Evolutionary conservation across 2,888 invertebrate genomes (phyloP), one percentile per base, ranked within the genome.

Genomic region (Andrena chrysosceles): DNA sequence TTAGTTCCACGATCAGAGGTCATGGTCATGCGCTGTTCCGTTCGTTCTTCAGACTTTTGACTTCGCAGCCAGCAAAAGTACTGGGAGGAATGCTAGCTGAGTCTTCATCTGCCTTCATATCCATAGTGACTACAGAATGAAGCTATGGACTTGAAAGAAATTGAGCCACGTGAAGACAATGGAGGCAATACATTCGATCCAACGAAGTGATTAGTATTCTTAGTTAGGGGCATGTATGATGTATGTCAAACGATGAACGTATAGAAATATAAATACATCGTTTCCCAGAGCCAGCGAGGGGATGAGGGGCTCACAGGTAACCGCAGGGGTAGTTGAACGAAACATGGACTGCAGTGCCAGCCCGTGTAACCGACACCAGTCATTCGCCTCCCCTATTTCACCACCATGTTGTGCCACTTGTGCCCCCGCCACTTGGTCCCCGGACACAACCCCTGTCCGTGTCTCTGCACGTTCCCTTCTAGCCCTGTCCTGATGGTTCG

Each of bases 301-400:
- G 77, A 68, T 56, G 77, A 81, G 86, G 84, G 85, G 69, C 20
- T 77, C 74, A 81, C 83, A 86, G 86, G 88, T 86, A 90, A 90
- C 87, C 89, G 83, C 90, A 90, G 86, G 90, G 91, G 90, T 91
- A 86, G 87, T 84, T 88, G 80, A 83, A 86, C 86, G 85, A 83
- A 86, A 69, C 71, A 84, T 78, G 87, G 85, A 85, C 84, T 87
- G 88, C 88, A 91, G 91, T 93, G 91, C 92, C 93, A 93, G 92
- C 89, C 91, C 85, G 91, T 93, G 93, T 93, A 93, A 93, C 92
- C 90, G 93, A 93, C 92, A 93, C 93, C 93, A 91, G 92, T 91
- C 92, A 91, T 91, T 92, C 91, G 91, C 89, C 87, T 90, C 89
- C 91, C 89, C 86, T 85, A 80, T 88, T 91, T 90, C 89, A 90